Evolutionary conservation across 1,140 invertebrate species (phyloP), one percentile per base, ranked within the genome.

Genomic region (Spodoptera frugiperda): DNA sequence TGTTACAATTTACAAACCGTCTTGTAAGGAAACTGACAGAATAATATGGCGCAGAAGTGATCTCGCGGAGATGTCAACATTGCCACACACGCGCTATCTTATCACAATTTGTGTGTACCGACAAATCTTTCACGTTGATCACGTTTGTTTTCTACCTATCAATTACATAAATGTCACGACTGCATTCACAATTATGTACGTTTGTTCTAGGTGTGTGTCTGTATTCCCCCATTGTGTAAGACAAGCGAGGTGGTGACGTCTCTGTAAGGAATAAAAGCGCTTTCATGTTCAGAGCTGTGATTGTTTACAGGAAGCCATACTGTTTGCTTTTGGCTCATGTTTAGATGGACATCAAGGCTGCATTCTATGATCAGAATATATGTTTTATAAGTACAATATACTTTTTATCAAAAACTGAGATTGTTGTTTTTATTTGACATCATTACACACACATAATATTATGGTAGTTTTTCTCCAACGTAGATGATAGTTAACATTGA

Each of bases 141-240:
- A 63, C 59, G 59, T 25, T 63, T 59, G 55, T 59, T 59, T 59
- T 59, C 55, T 59, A 59, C 33, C 55, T 33, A 59, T 59, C 49
- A n/a, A n/a, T n/a, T 51, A 51, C 49, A n/a, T 63, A 63, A 19
- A 63, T 44, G 39, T 63, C 59, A 63, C 59, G 59, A 63, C 59
- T 19, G 2, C 59, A 14, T 25, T 25, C 39, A 63, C 59, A 44
- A 63, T 63, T 44, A 59, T 55, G 12, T 55, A 14, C 54, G 12
- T 8, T 59, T 14, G 25, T 14, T 33, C 30, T 21, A n/a, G 2
- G 14, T 59, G 21, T n/a, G n/a, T 44, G 25, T 17, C 10, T 44
- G 25, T 17, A n/a, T 44, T 15, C 9, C n/a, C 4, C n/a, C 8
- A 19, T 63, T 63, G 17, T 63, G 39, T 51, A 15, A 14, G 15